Evolutionary conservation across 2,113 vertebrate genomes (phyloP).

Genomic region (Balaenoptera acutorostrata): DNA sequence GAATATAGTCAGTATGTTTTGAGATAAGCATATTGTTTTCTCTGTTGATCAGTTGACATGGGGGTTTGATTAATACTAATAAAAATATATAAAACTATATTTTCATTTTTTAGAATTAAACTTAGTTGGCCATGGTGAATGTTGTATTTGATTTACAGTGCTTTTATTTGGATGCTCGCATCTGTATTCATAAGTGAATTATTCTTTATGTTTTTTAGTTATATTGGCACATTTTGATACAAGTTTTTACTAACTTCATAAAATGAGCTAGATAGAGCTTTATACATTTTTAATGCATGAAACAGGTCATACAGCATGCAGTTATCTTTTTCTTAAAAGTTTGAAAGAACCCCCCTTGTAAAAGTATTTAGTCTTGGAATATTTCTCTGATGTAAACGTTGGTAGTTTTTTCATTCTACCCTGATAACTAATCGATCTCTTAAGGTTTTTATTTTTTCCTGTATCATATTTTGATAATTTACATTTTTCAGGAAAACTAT

Average conservation of each 20-base stretch:
- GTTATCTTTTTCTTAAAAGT: constrained; percentile 8
- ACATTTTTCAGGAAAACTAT: not conserved
- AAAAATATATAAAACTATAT: not conserved
- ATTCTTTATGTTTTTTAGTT: not conserved
- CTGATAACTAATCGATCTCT: not conserved
- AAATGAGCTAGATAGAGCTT: not conserved
- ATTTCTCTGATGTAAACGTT: not conserved
- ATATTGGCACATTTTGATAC: not conserved
- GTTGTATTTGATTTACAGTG: not conserved
- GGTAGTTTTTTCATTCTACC: not conserved
- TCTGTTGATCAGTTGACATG: not conserved
- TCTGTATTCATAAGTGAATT: not conserved
- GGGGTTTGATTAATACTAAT: constrained; percentile 11
- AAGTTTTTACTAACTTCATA: not conserved
- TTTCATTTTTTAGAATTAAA: not conserved
- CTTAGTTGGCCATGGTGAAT: not conserved
- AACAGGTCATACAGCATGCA: not conserved
- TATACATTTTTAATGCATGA: not conserved
- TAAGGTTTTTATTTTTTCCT: not conserved
- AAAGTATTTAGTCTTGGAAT: not conserved
- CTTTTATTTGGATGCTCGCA: not conserved
- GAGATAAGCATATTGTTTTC: not conserved
- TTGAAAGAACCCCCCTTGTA: not conserved
- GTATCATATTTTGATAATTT: not conserved
- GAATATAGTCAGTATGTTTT: not conserved